Evolutionary conservation across 1,140 invertebrate species (phyloP).

Genomic region (Monomorium pharaonis): DNA sequence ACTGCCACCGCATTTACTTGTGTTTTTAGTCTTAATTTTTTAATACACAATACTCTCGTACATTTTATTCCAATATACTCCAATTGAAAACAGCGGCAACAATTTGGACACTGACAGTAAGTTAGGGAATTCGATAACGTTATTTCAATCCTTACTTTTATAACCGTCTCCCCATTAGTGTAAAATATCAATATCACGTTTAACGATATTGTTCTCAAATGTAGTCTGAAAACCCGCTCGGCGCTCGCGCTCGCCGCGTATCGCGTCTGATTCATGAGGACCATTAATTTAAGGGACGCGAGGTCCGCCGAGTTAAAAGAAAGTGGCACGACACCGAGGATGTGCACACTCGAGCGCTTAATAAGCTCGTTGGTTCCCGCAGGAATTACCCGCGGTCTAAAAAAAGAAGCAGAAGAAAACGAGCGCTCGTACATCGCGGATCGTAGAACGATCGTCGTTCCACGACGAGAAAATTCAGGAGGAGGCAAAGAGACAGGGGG

Average conservation of each 20-base stretch:
- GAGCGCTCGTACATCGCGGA: not conserved
- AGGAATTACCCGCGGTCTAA: not conserved
- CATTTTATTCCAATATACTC: too few species aligned
- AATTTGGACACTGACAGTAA: too few species aligned
- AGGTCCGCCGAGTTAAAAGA: conserved; percentile 35
- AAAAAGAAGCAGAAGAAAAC: not conserved
- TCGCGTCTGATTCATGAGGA: conserved; percentile 65
- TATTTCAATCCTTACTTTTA: not conserved
- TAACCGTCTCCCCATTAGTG: not conserved
- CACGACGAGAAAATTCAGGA: conserved; percentile 22
- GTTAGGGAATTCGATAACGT: not conserved
- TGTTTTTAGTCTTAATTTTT: too few species aligned
- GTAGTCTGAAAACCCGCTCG: not conserved
- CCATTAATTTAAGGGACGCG: conserved; percentile 66
- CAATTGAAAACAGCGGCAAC: too few species aligned
- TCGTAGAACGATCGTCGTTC: conserved; percentile 31
- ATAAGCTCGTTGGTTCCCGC: conserved; percentile 61
- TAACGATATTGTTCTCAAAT: not conserved
- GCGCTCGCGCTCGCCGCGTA: not conserved
- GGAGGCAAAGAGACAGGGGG: not conserved
- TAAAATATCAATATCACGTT: not conserved
- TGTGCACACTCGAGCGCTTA: conserved; percentile 68
- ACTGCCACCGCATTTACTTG: too few species aligned
- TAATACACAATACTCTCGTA: too few species aligned
- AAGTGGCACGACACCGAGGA: conserved; percentile 55